phyloP scores from a whole-genome alignment of 2,113 vertebrate genomes.

The Polyodon spathula region DNA sequence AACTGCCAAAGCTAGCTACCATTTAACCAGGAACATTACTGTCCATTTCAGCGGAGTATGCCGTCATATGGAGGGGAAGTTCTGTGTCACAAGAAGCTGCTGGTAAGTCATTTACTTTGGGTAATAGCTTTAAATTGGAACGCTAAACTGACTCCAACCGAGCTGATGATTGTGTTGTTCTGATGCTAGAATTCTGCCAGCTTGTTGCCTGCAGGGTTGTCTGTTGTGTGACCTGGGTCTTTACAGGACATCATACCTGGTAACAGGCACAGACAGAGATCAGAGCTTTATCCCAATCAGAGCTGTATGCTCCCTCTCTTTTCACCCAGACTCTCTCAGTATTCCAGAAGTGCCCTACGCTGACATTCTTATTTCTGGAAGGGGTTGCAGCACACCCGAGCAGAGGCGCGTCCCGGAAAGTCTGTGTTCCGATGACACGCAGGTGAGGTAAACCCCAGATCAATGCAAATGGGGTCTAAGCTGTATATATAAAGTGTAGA shows the following conservation, averaged over 20 bases:
- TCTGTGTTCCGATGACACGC: slow-evolving; percentile 30
- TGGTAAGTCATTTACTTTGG: slow-evolving; percentile 26
- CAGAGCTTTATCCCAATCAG: too few relatives aligned
- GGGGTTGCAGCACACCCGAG: slow-evolving; percentile 56
- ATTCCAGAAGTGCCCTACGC: slow-evolving; percentile 63
- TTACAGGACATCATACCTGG: too few relatives aligned
- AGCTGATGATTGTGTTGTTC: too few relatives aligned
- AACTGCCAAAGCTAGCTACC: background rate
- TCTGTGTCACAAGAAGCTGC: slow-evolving; percentile 36
- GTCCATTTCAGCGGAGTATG: slow-evolving; percentile 16
- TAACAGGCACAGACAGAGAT: too few relatives aligned
- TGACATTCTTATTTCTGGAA: slow-evolving; percentile 59
- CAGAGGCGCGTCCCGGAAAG: slow-evolving; percentile 40
- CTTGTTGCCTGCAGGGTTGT: too few relatives aligned
- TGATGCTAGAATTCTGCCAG: too few relatives aligned
- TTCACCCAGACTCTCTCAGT: slow-evolving; percentile 41
- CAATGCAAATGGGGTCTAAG: too few relatives aligned
- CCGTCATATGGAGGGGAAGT: slow-evolving; percentile 34
- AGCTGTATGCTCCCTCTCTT: background rate
- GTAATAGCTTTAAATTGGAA: background rate
- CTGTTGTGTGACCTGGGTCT: too few relatives aligned
- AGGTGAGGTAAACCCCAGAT: slow-evolving; percentile 32
- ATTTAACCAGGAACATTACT: slow-evolving; percentile 26
- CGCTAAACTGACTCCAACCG: too few relatives aligned
- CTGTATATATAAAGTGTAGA: too few relatives aligned